Base-by-base conservation (phyloP, 2,888 invertebrate species). In the Morpho deidamia region DNA sequence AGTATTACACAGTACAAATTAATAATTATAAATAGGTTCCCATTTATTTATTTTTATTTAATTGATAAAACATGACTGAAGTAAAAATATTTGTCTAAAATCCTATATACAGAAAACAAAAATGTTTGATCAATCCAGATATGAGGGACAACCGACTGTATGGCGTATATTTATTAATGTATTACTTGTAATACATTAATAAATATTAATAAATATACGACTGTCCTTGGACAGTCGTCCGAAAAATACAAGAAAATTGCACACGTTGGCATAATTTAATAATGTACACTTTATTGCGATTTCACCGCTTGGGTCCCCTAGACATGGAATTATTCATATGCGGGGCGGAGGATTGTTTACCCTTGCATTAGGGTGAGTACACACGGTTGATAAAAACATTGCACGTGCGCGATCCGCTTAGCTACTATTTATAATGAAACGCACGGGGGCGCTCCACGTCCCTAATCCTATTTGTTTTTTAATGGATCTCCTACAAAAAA, bases 381-480 rank as follows among this genome's bases (percentile, higher is more conserved):
- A 48, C 46, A 47, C 34, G 33, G 70, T 72, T 78, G 79, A 85
- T 79, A 83, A 81, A 85, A 84, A 83, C 83, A 78, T 69, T 80
- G 83, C 87, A 83, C 87, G 85, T 84, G 85, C 79, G 76, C 72
- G 74, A 80, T 77, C 81, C 77, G 82, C 81, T 82, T 79, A 80
- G 78, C 78, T 73, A 73, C 76, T 77, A 75, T 79, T 82, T 80
- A 83, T 79, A 79, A 81, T 80, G 79, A 81, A 82, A 78, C 69
- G 66, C 59, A 60, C 63, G 60, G 64, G 60, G 64, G 59, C 61
- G 60, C 61, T 57, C 55, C 44, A 60, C 59, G 65, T 60, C 67
- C 69, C 64, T 73, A 77, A 76, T 74, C 74, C 73, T 72, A 69
- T 74, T 77, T 75, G 72, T 73, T 71, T 72, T 70, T 50, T 54